phyloP scores from a whole-genome alignment of 2,113 vertebrate species.

The Dolichotis patagonum region DNA sequence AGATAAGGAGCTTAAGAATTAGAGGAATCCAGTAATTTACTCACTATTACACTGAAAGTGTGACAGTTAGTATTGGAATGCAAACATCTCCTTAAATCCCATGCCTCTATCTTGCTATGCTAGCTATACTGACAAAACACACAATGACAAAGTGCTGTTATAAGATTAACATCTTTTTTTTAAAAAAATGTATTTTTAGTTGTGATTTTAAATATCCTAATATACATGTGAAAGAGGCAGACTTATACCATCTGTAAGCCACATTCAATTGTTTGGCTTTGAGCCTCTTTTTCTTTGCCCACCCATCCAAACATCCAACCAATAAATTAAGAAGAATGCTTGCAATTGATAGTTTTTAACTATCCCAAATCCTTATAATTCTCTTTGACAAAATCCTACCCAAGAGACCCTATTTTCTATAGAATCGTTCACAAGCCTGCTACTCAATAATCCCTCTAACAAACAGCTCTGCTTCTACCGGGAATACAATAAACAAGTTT shows the following conservation, averaged over 20 bases:
- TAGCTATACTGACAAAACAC: neutral
- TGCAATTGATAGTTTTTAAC: neutral
- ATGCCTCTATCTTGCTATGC: neutral
- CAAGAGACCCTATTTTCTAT: neutral
- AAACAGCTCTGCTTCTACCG: neutral
- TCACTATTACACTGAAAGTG: neutral
- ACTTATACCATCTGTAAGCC: neutral
- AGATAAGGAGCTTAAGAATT: neutral
- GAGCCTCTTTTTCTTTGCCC: neutral
- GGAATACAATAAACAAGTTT: neutral
- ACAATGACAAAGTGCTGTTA: neutral
- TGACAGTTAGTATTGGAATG: neutral
- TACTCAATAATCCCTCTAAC: neutral
- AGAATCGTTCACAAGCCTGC: neutral
- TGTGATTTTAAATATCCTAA: neutral
- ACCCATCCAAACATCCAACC: neutral
- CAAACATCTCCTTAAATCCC: neutral
- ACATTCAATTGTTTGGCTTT: neutral
- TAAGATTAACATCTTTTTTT: neutral
- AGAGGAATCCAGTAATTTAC: neutral
- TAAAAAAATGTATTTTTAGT: neutral
- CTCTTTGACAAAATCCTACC: neutral
- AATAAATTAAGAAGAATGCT: constrained; percentile 25
- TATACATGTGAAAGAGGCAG: neutral
- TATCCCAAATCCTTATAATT: neutral